phyloP scores from a whole-genome alignment of 2,797 vertebrate genomes.

The Epinephelus coioides region DNA sequence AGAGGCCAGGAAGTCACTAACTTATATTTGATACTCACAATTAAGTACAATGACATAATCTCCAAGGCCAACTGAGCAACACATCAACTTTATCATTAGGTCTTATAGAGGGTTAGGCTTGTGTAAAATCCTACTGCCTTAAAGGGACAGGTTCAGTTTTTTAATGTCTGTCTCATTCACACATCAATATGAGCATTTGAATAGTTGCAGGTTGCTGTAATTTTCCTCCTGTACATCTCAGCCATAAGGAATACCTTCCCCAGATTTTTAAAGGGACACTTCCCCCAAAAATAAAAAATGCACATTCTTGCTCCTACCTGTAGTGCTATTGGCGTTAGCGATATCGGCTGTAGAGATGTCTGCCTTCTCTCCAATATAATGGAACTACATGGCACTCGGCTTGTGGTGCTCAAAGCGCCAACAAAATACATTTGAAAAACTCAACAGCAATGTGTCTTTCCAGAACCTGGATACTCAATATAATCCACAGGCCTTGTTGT shows the following conservation, averaged over 20 bases:
- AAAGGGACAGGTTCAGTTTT: slow-evolving; percentile 42
- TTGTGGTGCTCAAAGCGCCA: no score
- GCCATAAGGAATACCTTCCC: not conserved
- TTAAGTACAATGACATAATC: not conserved
- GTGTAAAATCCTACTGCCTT: slow-evolving; percentile 22
- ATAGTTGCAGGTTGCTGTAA: not conserved
- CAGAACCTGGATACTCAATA: no score
- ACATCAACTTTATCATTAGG: not conserved
- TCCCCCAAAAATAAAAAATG: not conserved
- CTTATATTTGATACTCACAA: not conserved
- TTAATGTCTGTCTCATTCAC: not conserved
- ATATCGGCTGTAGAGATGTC: no score
- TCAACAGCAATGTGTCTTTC: no score
- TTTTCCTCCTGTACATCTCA: not conserved
- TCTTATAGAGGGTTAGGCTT: slow-evolving; percentile 28
- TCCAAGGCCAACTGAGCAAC: slow-evolving; percentile 76
- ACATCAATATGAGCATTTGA: not conserved
- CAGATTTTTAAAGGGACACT: not conserved
- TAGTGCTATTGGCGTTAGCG: no score
- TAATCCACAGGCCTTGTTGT: no score
- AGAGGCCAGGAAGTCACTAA: slow-evolving; percentile 28
- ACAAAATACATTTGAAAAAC: no score
- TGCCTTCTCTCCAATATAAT: not conserved
- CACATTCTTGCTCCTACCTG: no score
- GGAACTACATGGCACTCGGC: no score